Evolutionary conservation across 1,140 invertebrate species (phyloP).

Genomic region (Phenacoccus solenopsis): DNA sequence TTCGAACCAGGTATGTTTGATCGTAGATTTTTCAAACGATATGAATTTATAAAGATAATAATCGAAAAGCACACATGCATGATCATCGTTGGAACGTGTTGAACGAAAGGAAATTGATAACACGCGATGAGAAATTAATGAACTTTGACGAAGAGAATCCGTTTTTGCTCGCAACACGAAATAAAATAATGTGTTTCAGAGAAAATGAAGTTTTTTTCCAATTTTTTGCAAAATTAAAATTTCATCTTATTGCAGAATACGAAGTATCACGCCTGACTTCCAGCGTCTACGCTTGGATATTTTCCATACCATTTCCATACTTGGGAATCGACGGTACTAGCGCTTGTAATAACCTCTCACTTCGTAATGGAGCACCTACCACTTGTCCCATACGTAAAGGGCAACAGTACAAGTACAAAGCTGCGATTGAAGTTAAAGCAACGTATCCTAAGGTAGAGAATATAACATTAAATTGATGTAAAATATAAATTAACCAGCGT

Average conservation of each 20-base stretch:
- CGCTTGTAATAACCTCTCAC: slow-evolving; percentile 49
- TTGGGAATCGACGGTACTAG: slow-evolving; percentile 56
- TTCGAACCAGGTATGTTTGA: slow-evolving; percentile 20
- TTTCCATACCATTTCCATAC: slow-evolving; percentile 51
- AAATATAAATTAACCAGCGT: neutral
- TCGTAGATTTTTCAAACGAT: neutral
- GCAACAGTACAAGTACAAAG: slow-evolving; percentile 51
- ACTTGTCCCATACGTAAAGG: slow-evolving; percentile 52
- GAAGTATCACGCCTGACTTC: slow-evolving; percentile 38
- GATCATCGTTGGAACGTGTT: no score
- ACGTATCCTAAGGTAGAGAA: slow-evolving; percentile 50
- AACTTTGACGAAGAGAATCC: no score
- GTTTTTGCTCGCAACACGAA: no score
- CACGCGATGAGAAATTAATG: no score
- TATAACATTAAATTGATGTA: neutral
- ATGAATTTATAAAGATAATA: no score
- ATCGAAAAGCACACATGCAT: no score
- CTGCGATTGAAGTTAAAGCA: slow-evolving; percentile 46
- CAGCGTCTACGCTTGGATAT: slow-evolving; percentile 45
- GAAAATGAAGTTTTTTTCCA: no score
- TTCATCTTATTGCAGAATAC: slow-evolving; percentile 33
- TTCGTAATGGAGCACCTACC: slow-evolving; percentile 39
- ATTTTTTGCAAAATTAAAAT: no score
- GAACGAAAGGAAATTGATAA: no score
- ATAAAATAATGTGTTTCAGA: no score